Evolutionary conservation across 2,888 invertebrate genomes (phyloP), one percentile per base, ranked within the genome.

Genomic region (Frankliniella fusca): DNA sequence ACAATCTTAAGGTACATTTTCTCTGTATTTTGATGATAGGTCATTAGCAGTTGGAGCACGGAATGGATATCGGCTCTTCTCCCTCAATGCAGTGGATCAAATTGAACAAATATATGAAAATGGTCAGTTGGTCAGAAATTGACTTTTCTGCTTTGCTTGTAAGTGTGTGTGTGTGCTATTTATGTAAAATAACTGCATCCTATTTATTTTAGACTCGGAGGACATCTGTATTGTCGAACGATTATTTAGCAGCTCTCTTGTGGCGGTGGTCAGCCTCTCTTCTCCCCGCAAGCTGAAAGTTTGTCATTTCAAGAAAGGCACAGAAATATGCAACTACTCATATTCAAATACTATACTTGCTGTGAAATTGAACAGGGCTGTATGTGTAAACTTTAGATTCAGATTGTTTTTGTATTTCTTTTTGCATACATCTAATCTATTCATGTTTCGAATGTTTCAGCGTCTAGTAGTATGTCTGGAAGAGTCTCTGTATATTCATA

Each of bases 401-500:
- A 23, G 0, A 15, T 79, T 7, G n/a, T 23, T 65, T 38, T 70
- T 48, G 15, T n/a, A 48, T 65, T n/a, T 61, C 49, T 80, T 49
- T 61, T 20, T 38, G 80, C 81, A 83, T 84, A 23, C 38, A 81
- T 65, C 15, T 48, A 81, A 81, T 80, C 81, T 49, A 80, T 79
- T 83, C 81, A 54, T 81, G 54, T 80, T 81, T 83, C 81, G 84
- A 82, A 83, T 84, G 84, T 87, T 87, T 80, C 90, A 95, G 95
- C 92, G 99, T 87, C 91, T 99, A 88, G 94, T 99, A 85, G 99
- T 99, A 85, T 98, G 98, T 88, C 90, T 99, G 86, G 98, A 99
- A 89, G 99, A 99, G 89, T 96, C 96, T 86, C 91, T 99, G 85
- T 98, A 98, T 89, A 97, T 99, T 88, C 99, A 99, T 91, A 98